These are phyloP conservation scores for Zaprionus ghesquierei DNA, from an alignment of 1,140 invertebrate species.

Conservation along the genomic window DNA sequence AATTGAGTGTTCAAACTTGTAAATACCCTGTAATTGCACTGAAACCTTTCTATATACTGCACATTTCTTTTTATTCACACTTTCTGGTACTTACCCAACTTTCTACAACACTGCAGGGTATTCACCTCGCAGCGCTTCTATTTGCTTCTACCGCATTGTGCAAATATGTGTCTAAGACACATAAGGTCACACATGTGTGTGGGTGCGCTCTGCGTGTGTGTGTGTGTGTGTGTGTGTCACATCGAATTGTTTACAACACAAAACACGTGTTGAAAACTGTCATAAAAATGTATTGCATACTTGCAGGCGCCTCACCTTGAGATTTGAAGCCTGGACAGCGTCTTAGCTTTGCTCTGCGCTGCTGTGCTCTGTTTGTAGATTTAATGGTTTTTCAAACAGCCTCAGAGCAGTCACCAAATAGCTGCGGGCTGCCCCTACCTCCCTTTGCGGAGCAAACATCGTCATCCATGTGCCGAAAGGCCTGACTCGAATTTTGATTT, in stretches of 20 bases:
- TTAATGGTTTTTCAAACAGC: constrained; percentile 56
- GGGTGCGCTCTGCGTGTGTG: background rate
- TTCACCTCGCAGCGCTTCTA: background rate
- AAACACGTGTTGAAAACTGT: constrained; percentile 69
- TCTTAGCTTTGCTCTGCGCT: constrained; percentile 6
- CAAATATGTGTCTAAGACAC: constrained; percentile 35
- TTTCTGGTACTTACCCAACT: background rate
- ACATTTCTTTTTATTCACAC: background rate
- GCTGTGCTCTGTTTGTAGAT: constrained; percentile 7
- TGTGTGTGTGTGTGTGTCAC: constrained; percentile 33
- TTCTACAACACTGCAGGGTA: background rate
- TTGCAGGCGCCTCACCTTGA: constrained; percentile 58
- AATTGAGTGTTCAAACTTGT: too few relatives aligned
- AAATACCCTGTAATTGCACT: background rate
- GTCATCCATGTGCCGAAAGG: constrained; percentile 13
- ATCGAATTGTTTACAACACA: constrained; percentile 72
- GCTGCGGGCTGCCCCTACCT: background rate
- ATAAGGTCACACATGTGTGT: constrained; percentile 21
- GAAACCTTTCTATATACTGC: too few relatives aligned
- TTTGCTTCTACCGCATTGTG: constrained; percentile 2
- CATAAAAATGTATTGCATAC: constrained; percentile 44
- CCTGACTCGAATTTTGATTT: constrained; percentile 64
- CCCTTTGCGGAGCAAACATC: constrained; percentile 11
- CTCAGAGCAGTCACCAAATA: background rate
- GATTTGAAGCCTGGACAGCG: constrained; percentile 3